A percentile compares a stretch with the other conserved stretches of the same genome.
phyloP scores from a whole-genome alignment of 64 coral and sea anemone genomes.

The Dendronephthya gigantea region DNA sequence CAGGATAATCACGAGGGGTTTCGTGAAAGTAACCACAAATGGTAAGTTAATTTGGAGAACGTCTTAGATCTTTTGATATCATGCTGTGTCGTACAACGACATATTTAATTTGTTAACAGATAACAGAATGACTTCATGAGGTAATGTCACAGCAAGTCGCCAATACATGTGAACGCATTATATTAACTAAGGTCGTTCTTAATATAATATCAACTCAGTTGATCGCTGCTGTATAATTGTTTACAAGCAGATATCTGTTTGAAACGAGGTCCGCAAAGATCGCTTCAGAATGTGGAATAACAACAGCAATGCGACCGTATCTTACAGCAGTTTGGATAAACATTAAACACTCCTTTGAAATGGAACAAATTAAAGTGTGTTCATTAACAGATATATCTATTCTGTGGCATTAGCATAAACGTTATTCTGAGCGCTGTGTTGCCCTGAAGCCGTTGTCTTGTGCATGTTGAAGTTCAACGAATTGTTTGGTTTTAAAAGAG shows the following conservation, averaged over 20 bases:
- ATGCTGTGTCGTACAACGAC: neutral
- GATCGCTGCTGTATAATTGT: neutral
- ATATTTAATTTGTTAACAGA: neutral
- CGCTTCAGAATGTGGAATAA: neutral
- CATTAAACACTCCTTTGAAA: neutral
- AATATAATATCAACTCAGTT: neutral
- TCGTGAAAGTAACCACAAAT: neutral
- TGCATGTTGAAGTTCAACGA: neutral
- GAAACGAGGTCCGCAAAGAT: neutral
- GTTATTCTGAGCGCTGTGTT: neutral
- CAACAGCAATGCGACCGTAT: neutral
- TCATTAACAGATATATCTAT: neutral
- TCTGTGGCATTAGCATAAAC: neutral
- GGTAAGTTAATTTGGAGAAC: neutral
- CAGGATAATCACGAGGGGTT: no score
- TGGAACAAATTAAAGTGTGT: neutral
- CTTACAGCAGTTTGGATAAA: neutral
- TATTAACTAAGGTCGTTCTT: neutral
- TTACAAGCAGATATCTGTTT: neutral
- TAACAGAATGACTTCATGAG: neutral
- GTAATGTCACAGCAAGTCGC: neutral
- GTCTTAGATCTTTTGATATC: neutral
- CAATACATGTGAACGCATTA: neutral
- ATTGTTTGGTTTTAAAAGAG: neutral
- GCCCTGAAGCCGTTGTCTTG: neutral